phyloP scores from a whole-genome alignment of 2,888 invertebrate species.

The Phania funesta region DNA sequence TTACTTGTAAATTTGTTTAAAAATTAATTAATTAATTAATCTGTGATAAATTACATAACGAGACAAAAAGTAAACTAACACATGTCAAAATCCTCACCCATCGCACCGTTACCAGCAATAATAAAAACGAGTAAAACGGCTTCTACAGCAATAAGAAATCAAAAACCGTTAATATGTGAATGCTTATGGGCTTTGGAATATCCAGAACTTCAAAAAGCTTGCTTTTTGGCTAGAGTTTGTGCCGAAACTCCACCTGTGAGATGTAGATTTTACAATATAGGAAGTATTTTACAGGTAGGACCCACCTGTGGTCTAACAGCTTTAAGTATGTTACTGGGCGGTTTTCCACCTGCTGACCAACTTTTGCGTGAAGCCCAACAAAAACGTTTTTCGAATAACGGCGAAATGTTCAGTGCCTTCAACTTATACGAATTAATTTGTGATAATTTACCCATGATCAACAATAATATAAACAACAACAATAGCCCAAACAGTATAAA shows the following conservation, averaged over 20 bases:
- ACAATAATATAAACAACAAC: conserved; percentile 53
- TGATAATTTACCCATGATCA: conserved; percentile 69
- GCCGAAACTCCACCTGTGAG: conserved; percentile 81
- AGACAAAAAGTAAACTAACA: conserved; percentile 13
- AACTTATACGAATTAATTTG: conserved; percentile 83
- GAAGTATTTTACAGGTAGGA: conserved; percentile 79
- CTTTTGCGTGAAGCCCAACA: conserved; percentile 84
- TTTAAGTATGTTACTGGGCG: conserved; percentile 87
- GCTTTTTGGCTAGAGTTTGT: conserved; percentile 82
- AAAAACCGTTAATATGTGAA: conserved; percentile 72
- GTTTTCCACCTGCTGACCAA: conserved; percentile 82
- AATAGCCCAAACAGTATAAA: conserved; percentile 27
- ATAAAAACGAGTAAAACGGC: neutral
- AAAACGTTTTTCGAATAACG: conserved; percentile 87
- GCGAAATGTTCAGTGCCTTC: conserved; percentile 93
- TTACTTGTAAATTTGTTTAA: conserved; percentile 9
- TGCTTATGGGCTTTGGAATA: conserved; percentile 83
- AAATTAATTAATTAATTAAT: neutral
- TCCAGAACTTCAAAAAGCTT: conserved; percentile 83
- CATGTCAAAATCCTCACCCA: conserved; percentile 65
- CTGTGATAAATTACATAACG: conserved; percentile 67
- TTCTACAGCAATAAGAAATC: neutral
- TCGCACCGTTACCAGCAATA: conserved; percentile 19
- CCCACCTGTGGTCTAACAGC: conserved; percentile 95
- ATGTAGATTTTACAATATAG: conserved; percentile 80